Base-by-base conservation (phyloP, 2,113 vertebrate species). In the Cyanocitta stelleri region DNA sequence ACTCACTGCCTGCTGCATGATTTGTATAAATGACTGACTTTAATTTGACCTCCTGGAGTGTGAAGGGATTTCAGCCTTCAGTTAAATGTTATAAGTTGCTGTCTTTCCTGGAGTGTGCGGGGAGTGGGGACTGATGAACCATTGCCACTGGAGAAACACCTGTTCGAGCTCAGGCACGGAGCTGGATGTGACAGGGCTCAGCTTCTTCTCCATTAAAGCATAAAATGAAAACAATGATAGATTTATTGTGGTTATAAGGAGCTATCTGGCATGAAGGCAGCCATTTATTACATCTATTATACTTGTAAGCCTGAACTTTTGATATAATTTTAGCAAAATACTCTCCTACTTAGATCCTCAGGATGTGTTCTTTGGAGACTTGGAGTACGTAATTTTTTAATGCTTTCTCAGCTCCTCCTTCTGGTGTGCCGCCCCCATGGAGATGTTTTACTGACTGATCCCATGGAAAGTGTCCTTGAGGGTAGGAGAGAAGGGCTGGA, bases 11-110 rank as follows among this genome's bases (percentile, higher is more conserved):
- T 91, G 93, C 87, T 85, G 21, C 95, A 62, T 69, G 81, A 91
- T 93, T 92, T 85, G 72, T 88, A 67, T 90, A 91, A 97, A 91
- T 96, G 95, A 78, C 68, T 93, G 96, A 94, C 93, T 97, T 96
- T 85, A 94, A 90, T 96, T 78, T 95, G 93, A 93, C 95, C 95
- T 93, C 91, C 90, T 90, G 81, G 75, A 91, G 85, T 74, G 88
- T 82, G 88, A 92, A 89, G 81, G 46, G 68, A 63, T 92, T 94
- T 92, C 87, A 95, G 93, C 59, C 77, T 92, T 79, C 58, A 74
- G 88, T 44, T 67, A 62, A 85, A 56, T 18, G 29, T 29, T 80
- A 0, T 16, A 56, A 77, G 86, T 72, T 49, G 82, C 80, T 69
- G 52, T 67, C 66, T 81, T 64, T 76, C 10, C 62, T 72, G 66